Evolutionary conservation across 2,113 vertebrate species (phyloP).

Genomic region (Osmerus mordax): DNA sequence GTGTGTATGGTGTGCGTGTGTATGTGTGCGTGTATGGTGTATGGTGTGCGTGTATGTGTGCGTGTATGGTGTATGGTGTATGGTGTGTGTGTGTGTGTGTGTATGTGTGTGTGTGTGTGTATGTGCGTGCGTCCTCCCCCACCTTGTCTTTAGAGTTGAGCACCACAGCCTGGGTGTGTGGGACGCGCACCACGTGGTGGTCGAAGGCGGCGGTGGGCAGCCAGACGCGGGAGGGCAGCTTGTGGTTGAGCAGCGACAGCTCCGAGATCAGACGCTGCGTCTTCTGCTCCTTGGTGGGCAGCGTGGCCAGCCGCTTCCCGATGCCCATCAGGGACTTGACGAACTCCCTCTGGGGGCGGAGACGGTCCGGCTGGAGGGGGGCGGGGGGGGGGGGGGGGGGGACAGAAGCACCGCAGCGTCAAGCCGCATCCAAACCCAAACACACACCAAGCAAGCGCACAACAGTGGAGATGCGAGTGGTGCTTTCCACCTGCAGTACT

Average conservation of each 20-base stretch:
- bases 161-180: conserved; percentile 88
- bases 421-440: too few relatives aligned
- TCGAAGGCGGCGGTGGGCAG: conserved; percentile 84
- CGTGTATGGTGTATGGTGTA: too few relatives aligned
- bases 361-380: conserved; percentile 75
- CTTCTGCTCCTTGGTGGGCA: conserved; percentile 96
- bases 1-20: not conserved
- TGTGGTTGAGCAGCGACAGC: conserved; percentile 91
- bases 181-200: conserved; percentile 89
- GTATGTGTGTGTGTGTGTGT: not conserved
- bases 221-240: conserved; percentile 88
- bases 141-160: conserved; percentile 98
- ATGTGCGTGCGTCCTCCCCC: not conserved
- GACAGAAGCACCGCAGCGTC: not conserved
- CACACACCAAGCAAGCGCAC: too few relatives aligned
- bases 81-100: too few relatives aligned
- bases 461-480: too few relatives aligned
- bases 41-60: not conserved
- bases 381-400: not conserved
- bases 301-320: conserved; percentile 86
- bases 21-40: too few relatives aligned
- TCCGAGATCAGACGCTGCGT: conserved; percentile 89
- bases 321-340: conserved; percentile 91
- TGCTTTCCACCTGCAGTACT: not conserved
- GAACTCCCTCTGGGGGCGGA: conserved; percentile 90